Evolutionary conservation across 2,797 vertebrate genomes (phyloP).

Genomic region (Mico argentatus): DNA sequence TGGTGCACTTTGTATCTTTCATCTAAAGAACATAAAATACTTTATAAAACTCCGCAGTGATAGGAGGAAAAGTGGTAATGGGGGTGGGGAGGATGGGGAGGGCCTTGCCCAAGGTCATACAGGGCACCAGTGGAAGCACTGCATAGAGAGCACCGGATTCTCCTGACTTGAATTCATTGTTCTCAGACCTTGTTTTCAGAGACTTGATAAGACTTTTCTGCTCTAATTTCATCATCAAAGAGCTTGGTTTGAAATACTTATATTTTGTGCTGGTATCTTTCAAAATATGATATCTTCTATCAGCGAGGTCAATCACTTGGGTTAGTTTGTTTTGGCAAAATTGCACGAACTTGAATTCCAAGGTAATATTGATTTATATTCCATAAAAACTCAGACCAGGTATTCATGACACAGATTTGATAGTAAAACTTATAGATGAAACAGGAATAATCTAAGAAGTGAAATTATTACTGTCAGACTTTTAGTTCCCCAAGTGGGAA

Average conservation of each 20-base stretch:
- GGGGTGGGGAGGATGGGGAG: not conserved
- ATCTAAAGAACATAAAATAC: constrained; percentile 64
- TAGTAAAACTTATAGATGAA: not conserved
- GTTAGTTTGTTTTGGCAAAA: constrained; percentile 74
- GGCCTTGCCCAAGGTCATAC: not conserved
- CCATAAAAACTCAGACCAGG: constrained; percentile 54
- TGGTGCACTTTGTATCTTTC: constrained; percentile 51
- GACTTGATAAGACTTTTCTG: constrained; percentile 61
- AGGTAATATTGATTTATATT: constrained; percentile 56
- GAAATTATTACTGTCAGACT: not conserved
- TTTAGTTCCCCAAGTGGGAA: not conserved
- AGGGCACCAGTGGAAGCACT: not conserved
- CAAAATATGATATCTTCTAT: constrained; percentile 72
- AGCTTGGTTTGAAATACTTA: constrained; percentile 65
- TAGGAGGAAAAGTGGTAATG: not conserved
- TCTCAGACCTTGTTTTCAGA: constrained; percentile 43
- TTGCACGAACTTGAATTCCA: constrained; percentile 27
- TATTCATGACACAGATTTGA: constrained; percentile 49
- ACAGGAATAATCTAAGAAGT: constrained; percentile 5
- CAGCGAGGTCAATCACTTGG: constrained; percentile 52
- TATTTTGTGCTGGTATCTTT: constrained; percentile 62
- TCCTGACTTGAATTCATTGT: constrained; percentile 53
- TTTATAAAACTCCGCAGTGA: not conserved
- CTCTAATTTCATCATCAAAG: constrained; percentile 69
- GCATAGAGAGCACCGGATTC: not conserved